Percentiles rank a stretch among this genome's conserved stretches.
Evolutionary conservation across 2,113 vertebrate species (phyloP).

Genomic region (Alces alces): DNA sequence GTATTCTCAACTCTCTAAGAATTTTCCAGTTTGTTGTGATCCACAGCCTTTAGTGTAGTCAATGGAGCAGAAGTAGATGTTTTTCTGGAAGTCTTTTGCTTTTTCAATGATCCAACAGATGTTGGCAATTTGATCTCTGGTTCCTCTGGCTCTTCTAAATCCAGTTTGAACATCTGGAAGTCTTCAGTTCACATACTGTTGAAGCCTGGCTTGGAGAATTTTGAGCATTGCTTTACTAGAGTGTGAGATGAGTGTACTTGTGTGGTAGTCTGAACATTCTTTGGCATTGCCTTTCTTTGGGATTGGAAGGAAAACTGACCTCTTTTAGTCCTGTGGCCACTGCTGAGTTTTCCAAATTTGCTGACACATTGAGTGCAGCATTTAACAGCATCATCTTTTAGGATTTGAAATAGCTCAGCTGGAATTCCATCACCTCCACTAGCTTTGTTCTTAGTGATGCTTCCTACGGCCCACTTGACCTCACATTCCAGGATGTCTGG

Average conservation of each 20-base stretch:
- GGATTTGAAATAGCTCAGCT: not conserved
- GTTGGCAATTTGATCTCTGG: not conserved
- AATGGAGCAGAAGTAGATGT: not conserved
- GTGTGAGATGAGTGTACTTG: not conserved
- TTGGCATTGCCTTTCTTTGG: not conserved
- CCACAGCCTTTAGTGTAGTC: not conserved
- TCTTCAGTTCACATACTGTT: not conserved
- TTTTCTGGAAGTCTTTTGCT: not conserved
- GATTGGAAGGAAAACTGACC: not conserved
- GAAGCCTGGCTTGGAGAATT: not conserved
- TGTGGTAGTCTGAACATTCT: not conserved
- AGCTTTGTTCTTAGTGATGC: not conserved
- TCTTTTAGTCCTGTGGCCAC: not conserved
- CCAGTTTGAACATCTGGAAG: not conserved
- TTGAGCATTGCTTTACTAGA: not conserved
- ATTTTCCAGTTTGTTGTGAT: not conserved
- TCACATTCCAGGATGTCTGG: not conserved
- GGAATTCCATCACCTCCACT: not conserved
- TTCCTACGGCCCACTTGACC: not conserved
- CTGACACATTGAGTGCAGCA: not conserved
- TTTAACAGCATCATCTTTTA: not conserved
- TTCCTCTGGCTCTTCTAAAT: not conserved
- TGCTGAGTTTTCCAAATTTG: not conserved
- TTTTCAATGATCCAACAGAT: not conserved
- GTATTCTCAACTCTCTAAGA: not conserved